These are phyloP conservation scores for Cichladusa arquata DNA, from an alignment of 2,113 vertebrate genomes.

Conservation along the genomic window DNA sequence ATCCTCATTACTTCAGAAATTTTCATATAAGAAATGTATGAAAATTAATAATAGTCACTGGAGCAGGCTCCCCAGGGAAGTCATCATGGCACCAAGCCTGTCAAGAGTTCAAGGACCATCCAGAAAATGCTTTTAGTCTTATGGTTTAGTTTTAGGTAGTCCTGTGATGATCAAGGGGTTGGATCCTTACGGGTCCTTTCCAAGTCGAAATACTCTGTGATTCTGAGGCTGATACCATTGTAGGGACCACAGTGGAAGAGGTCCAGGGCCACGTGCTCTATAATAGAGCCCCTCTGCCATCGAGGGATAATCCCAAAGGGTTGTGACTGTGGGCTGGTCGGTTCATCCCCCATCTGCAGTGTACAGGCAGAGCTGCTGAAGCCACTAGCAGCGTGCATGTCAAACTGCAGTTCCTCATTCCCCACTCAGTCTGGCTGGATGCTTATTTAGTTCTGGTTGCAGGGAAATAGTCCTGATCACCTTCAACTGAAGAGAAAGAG, in stretches of 20 bases:
- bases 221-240: neutral
- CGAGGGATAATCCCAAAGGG: neutral
- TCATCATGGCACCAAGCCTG: neutral
- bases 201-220: neutral
- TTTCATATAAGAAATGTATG: neutral
- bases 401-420: neutral
- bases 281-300: neutral
- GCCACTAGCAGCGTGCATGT: neutral
- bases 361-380: neutral
- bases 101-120: neutral
- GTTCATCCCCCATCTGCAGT: neutral
- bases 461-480: neutral
- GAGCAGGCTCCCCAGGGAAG: neutral
- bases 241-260: neutral
- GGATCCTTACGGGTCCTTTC: neutral
- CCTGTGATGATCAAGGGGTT: neutral
- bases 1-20: neutral
- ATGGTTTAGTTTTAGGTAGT: neutral
- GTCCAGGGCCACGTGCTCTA: neutral
- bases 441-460: neutral
- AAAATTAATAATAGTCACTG: neutral
- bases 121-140: neutral
- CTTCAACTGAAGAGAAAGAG: neutral
- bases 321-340: fast-evolving
- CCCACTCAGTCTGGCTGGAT: neutral